Conservation (phyloP, 2,797 vertebrate genomes). For the Acipenser transmontanus region DNA sequence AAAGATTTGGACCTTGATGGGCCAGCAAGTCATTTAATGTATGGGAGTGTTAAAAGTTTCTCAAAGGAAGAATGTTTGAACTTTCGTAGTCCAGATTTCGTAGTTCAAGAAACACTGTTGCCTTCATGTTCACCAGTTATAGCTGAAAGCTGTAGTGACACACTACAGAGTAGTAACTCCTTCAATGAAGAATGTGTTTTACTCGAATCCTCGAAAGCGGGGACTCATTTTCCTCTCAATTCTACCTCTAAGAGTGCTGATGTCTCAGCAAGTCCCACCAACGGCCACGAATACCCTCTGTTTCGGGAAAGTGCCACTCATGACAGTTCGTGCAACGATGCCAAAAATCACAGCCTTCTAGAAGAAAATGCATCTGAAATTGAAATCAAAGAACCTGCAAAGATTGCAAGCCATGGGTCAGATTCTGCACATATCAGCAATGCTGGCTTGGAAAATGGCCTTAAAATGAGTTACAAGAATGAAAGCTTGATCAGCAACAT, state of each 20-base stretch:
- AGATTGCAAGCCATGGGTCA: constrained; percentile 25
- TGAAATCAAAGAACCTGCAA: constrained; percentile 30
- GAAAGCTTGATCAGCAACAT: constrained; percentile 49
- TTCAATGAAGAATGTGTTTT: constrained; percentile 48
- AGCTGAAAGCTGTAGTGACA: constrained; percentile 40
- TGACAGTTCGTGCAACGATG: constrained; percentile 54
- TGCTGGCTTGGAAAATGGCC: constrained; percentile 29
- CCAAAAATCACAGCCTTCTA: constrained; percentile 58
- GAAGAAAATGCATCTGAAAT: constrained; percentile 24
- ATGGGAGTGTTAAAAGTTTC: constrained; percentile 35
- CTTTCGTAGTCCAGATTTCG: constrained; percentile 30
- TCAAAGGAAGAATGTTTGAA: constrained; percentile 52
- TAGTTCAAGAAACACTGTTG: constrained; percentile 52
- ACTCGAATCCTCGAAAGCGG: constrained; percentile 40
- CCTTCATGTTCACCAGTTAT: constrained; percentile 57
- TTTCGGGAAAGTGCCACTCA: constrained; percentile 42
- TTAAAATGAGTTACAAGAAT: constrained; percentile 45
- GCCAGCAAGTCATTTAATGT: constrained; percentile 43
- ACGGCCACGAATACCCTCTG: constrained; percentile 35
- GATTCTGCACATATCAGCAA: constrained; percentile 20
- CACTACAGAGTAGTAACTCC: constrained; percentile 42
- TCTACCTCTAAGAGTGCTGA: constrained; percentile 50
- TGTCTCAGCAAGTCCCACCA: constrained; percentile 32
- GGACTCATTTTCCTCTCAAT: constrained; percentile 49
- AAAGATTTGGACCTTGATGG: constrained; percentile 50